These are phyloP conservation scores for Eriosoma lanigerum DNA, from an alignment of 1,140 invertebrate species.

Conservation along the genomic window DNA sequence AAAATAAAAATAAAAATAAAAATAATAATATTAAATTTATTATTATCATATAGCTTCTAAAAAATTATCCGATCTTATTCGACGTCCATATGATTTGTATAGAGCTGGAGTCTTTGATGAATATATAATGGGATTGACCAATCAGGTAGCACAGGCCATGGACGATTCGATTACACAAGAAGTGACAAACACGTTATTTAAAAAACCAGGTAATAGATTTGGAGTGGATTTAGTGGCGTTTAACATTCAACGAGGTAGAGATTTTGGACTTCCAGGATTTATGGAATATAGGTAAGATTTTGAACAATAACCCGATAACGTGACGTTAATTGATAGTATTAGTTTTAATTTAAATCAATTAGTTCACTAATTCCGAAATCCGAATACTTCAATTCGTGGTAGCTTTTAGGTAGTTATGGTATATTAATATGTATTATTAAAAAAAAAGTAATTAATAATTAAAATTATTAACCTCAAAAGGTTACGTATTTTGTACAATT, in stretches of 20 bases:
- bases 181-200: constrained; percentile 84
- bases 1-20: background rate
- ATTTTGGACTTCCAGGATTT: constrained; percentile 85
- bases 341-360: no score
- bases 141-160: constrained; percentile 93
- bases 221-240: constrained; percentile 84
- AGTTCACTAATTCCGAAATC: no score
- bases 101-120: constrained; percentile 86
- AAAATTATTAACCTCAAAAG: no score
- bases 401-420: no score
- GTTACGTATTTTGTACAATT: no score
- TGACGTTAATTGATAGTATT: no score
- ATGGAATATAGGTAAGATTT: constrained; percentile 55
- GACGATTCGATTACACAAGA: constrained; percentile 91
- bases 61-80: constrained; percentile 80
- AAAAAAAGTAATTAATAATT: no score
- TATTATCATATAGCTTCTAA: constrained; percentile 73
- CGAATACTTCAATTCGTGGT: no score
- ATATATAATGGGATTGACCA: constrained; percentile 90
- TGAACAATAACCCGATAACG: no score
- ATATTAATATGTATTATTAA: no score
- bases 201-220: constrained; percentile 78
- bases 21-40: background rate
- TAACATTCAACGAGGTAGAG: constrained; percentile 79
- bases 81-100: constrained; percentile 87